These are phyloP conservation scores for Zaprionus camerounensis DNA, from an alignment of 1,140 invertebrate genomes.

Conservation along the genomic window DNA sequence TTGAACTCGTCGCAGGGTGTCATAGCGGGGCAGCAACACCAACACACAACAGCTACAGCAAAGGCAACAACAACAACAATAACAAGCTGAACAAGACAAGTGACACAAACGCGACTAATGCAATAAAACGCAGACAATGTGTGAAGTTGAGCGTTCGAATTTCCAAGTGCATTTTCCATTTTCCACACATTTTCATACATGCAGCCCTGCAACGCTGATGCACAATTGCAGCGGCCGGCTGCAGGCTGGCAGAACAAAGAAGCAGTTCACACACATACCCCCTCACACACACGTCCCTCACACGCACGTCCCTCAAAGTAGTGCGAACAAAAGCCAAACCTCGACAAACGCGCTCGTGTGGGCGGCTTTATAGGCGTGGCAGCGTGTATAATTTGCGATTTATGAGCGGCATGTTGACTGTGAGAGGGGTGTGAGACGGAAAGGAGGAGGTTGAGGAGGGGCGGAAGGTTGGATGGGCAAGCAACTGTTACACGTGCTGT, in stretches of 20 bases:
- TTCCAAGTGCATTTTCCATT: conserved; percentile 76
- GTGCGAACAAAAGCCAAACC: conserved; percentile 70
- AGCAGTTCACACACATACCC: conserved; percentile 7
- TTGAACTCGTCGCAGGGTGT: conserved; percentile 18
- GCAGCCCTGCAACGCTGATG: conserved; percentile 39
- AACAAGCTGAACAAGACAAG: conserved; percentile 2
- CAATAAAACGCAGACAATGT: conserved; percentile 79
- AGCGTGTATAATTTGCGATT: conserved; percentile 80
- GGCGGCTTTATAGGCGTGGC: conserved; percentile 57
- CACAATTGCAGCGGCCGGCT: conserved; percentile 35
- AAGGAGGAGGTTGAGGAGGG: neutral
- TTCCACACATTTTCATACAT: conserved; percentile 16
- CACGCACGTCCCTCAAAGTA: neutral
- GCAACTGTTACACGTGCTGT: conserved; percentile 72
- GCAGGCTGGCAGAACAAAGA: conserved; percentile 51
- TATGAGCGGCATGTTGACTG: conserved; percentile 73
- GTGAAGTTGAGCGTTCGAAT: conserved; percentile 77
- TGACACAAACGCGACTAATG: conserved; percentile 56
- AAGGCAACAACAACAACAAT: conserved; percentile 13
- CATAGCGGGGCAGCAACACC: conserved; percentile 19
- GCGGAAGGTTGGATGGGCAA: conserved; percentile 20
- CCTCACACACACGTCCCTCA: neutral
- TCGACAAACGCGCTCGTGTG: conserved; percentile 28
- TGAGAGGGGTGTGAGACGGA: conserved; percentile 3
- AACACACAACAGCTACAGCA: conserved; percentile 12